These are phyloP conservation scores for Cochlearius cochlearius DNA, from an alignment of 2,113 vertebrate species.

Conservation along the genomic window DNA sequence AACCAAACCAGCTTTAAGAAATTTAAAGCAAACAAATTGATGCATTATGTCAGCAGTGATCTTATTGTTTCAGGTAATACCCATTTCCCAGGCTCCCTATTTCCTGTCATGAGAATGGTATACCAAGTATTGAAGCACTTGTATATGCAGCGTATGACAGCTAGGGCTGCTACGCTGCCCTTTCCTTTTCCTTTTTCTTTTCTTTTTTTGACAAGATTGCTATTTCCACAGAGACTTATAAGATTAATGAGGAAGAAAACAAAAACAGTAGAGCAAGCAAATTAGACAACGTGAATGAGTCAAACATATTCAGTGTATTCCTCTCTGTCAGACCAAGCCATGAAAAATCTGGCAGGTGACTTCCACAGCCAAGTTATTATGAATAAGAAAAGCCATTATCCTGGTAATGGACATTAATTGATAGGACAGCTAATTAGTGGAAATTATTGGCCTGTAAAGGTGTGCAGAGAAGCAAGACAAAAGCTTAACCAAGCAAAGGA, in stretches of 20 bases:
- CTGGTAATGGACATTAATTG: slow-evolving; percentile 9
- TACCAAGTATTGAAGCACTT: neutral
- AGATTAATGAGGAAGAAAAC: neutral
- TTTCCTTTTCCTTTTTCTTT: neutral
- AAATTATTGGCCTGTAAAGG: neutral
- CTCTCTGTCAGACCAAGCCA: neutral
- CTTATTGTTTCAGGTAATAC: neutral
- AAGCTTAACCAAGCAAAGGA: neutral
- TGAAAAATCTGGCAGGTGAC: neutral
- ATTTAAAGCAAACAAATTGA: neutral
- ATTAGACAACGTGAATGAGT: neutral
- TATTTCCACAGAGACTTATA: neutral
- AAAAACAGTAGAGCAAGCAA: neutral
- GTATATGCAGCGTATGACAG: neutral
- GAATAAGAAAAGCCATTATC: neutral
- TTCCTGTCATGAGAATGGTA: neutral
- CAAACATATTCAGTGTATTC: neutral
- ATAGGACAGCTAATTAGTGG: neutral
- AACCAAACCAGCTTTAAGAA: neutral
- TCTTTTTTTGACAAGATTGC: neutral
- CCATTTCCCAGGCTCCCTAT: neutral
- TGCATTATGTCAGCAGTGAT: neutral
- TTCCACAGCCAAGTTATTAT: neutral
- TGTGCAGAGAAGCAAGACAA: neutral
- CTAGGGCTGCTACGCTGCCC: neutral